These are phyloP conservation scores for Rhinolophus ferrumequinum DNA, from an alignment of 2,113 vertebrate species.

Conservation along the genomic window DNA sequence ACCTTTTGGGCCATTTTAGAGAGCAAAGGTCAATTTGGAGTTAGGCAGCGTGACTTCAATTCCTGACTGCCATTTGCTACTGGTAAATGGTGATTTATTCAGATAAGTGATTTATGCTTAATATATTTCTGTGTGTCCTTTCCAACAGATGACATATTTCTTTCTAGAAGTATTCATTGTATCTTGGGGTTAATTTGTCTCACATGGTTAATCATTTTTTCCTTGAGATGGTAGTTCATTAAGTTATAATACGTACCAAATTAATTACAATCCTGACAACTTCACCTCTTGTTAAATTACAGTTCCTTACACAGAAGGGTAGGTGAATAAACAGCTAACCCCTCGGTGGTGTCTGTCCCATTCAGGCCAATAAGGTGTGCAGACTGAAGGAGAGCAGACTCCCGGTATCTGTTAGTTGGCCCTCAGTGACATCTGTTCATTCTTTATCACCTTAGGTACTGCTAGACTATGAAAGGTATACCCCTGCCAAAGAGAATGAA, in stretches of 20 bases:
- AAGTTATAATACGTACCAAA: not conserved
- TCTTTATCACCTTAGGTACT: not conserved
- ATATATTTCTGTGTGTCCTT: not conserved
- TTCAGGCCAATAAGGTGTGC: not conserved
- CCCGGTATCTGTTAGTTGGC: not conserved
- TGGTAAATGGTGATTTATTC: not conserved
- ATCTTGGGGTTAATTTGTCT: not conserved
- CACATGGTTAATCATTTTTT: not conserved
- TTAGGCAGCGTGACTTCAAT: not conserved
- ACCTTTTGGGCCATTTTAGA: not conserved
- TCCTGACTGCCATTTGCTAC: not conserved
- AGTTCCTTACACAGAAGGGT: not conserved
- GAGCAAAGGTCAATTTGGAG: not conserved
- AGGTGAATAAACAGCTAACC: not conserved
- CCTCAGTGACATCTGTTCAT: not conserved
- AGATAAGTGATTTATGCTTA: not conserved
- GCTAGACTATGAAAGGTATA: not conserved
- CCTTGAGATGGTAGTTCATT: not conserved
- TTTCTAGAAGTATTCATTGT: not conserved
- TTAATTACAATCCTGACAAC: conserved; percentile 38
- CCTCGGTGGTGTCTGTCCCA: not conserved
- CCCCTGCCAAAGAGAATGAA: not conserved
- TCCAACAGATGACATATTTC: not conserved
- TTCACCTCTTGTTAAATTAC: not conserved
- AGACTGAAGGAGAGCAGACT: not conserved